phyloP scores from a whole-genome alignment of 92 coral and sea anemone genomes.

The Bergia puertoricense region DNA sequence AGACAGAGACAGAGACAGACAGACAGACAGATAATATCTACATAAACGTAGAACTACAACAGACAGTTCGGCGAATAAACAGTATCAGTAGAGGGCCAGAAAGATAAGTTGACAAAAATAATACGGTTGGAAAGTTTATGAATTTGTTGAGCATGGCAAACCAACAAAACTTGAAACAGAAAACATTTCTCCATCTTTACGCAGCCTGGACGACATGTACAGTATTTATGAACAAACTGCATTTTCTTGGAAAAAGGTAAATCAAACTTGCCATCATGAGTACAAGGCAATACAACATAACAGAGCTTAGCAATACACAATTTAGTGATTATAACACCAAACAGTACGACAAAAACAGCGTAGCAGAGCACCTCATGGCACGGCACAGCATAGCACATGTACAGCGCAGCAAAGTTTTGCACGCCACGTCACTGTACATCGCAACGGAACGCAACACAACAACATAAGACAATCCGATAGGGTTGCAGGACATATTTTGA shows the following conservation, averaged over 20 bases:
- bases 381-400: not conserved
- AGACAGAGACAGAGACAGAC: not conserved
- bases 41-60: not conserved
- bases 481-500: not conserved
- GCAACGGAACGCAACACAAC: not conserved
- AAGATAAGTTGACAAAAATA: no score
- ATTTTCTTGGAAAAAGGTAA: conserved; percentile 85
- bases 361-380: not conserved
- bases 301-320: not conserved
- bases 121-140: no score
- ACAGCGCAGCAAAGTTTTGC: not conserved
- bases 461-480: not conserved
- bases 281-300: not conserved
- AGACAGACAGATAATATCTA: not conserved
- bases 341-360: not conserved
- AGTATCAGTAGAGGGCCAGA: no score
- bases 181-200: not conserved
- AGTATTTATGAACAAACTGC: conserved; percentile 79
- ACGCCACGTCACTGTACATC: no score
- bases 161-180: no score
- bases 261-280: not conserved
- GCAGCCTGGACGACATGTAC: conserved; percentile 82
- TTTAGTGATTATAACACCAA: not conserved
- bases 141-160: no score
- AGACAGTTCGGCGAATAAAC: not conserved